These are phyloP conservation scores for Lepilemur septentrionalis DNA, from an alignment of 2,797 vertebrate genomes.

Conservation along the genomic window DNA sequence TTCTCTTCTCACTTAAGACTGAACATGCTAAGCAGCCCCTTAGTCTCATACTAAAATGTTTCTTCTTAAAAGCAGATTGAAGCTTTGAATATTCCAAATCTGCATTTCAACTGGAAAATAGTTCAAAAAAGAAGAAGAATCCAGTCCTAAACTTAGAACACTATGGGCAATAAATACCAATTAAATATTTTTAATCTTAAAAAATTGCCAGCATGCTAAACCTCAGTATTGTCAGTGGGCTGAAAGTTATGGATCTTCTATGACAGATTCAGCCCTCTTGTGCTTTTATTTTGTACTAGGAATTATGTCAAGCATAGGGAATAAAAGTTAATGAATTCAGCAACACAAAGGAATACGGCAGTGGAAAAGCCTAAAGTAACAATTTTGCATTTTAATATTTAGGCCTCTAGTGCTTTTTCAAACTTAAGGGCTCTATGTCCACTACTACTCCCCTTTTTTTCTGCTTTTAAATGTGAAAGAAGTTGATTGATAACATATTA, in stretches of 20 bases:
- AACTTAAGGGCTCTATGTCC: conserved; percentile 44
- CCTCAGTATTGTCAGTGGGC: not conserved
- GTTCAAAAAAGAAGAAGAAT: not conserved
- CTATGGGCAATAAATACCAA: not conserved
- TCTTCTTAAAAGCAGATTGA: conserved; percentile 21
- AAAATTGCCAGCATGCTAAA: not conserved
- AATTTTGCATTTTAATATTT: conserved; percentile 41
- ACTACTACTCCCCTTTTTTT: conserved; percentile 11
- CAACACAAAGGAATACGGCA: conserved; percentile 45
- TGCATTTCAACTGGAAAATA: not conserved
- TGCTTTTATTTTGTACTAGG: not conserved
- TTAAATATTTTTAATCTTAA: conserved; percentile 36
- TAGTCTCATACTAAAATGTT: not conserved
- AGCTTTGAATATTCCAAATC: not conserved
- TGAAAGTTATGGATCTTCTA: not conserved
- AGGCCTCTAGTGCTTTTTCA: conserved; percentile 15
- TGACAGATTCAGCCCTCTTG: not conserved
- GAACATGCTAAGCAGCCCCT: not conserved
- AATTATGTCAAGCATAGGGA: conserved; percentile 30
- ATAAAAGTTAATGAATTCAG: conserved; percentile 37
- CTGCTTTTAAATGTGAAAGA: conserved; percentile 56
- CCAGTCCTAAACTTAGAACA: not conserved
- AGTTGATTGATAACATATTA: conserved; percentile 64
- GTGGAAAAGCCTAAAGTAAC: conserved; percentile 27
- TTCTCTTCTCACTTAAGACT: not conserved